Conservation (phyloP, 1,140 invertebrate genomes). For the Tetramorium parvispinum region DNA sequence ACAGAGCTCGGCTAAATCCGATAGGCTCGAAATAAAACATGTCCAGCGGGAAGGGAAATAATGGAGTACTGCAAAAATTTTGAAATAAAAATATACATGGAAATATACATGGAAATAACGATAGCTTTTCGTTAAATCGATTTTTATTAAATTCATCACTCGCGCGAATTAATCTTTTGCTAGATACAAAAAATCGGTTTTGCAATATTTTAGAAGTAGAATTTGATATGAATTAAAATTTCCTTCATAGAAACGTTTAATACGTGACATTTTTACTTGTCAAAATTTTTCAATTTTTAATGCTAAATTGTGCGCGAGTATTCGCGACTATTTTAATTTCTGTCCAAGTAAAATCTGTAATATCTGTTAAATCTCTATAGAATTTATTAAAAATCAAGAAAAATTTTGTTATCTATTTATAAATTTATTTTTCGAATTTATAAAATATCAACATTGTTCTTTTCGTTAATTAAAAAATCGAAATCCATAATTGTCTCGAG, state of each 20-base stretch:
- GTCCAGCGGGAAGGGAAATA: background rate
- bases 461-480: background rate
- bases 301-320: background rate
- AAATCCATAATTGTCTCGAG: background rate
- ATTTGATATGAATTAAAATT: background rate
- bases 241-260: background rate
- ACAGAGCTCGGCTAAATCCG: background rate
- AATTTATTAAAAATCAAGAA: background rate
- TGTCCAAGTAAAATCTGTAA: background rate
- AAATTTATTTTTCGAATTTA: background rate
- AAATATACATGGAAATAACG: background rate
- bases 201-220: background rate
- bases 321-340: background rate
- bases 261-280: background rate
- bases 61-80: background rate
- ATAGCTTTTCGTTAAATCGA: background rate
- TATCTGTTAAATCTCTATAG: background rate
- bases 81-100: too few species aligned
- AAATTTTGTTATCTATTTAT: background rate
- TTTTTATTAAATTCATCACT: background rate
- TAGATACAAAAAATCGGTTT: background rate
- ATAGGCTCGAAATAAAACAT: background rate
- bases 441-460: background rate
- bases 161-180: background rate
- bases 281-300: slow-evolving; percentile 2